Evolutionary conservation across 2,113 vertebrate species (phyloP).

Genomic region (Zootoca vivipara): DNA sequence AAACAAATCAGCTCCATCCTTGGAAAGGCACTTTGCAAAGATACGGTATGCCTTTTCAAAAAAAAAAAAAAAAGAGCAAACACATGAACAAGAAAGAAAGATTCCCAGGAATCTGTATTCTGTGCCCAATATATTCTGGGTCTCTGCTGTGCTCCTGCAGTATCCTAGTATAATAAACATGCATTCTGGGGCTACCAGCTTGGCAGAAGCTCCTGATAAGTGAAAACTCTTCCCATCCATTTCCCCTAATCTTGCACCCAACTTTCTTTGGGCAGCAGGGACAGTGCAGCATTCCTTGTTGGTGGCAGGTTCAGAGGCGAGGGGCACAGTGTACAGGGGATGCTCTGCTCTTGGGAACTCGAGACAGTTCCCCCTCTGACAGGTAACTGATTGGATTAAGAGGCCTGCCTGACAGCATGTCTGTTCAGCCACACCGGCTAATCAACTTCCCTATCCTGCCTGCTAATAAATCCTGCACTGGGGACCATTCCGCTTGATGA

Average conservation of each 20-base stretch:
- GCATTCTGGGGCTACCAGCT: rapidly evolving
- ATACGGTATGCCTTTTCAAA: no score
- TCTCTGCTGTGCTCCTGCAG: neutral
- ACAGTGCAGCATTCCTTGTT: neutral
- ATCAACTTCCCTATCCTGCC: slow-evolving; percentile 82
- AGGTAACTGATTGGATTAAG: slow-evolving; percentile 84
- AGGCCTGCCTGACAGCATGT: slow-evolving; percentile 81
- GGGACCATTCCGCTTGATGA: slow-evolving; percentile 85
- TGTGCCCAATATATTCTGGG: neutral
- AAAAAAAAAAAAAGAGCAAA: no score
- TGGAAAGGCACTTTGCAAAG: no score
- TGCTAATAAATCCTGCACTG: slow-evolving; percentile 82
- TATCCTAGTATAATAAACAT: neutral
- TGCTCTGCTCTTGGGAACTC: slow-evolving; percentile 41
- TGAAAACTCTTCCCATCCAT: neutral
- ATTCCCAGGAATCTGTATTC: neutral
- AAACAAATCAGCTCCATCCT: no score
- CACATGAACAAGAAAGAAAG: neutral
- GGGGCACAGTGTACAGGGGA: slow-evolving; percentile 7
- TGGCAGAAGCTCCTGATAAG: neutral
- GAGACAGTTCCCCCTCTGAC: slow-evolving; percentile 65
- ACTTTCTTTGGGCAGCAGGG: slow-evolving; percentile 7
- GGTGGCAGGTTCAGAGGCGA: slow-evolving; percentile 4
- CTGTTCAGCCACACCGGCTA: slow-evolving; percentile 77
- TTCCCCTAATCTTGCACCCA: neutral